Evolutionary conservation across 2,113 vertebrate genomes (phyloP), one percentile per base, ranked within the genome.

Genomic region (Chloropsis hardwickii): DNA sequence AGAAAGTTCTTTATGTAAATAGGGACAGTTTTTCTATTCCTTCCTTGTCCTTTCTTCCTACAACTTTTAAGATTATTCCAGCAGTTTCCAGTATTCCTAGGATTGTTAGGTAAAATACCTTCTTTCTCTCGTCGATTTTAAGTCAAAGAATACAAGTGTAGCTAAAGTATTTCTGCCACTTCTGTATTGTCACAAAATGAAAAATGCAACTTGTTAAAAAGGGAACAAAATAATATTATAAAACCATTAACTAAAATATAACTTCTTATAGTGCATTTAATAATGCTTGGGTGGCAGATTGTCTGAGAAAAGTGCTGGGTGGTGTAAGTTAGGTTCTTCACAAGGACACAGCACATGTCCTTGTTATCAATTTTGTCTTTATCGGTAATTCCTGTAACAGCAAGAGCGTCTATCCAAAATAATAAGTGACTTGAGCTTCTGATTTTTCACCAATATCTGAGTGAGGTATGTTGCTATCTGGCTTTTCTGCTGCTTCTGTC

Each of bases 371-470:
- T 65, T 81, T 78, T 54, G n/a, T 66, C 67, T 73, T 80, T 86
- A 84, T 86, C 93, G 72, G 93, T 93, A 81, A 94, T 86, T 50
- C 74, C 40, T 94, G 29, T 37, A 71, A 77, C 39, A 85, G 37
- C 40, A 71, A 77, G 33, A 83, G 50, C 39, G 60, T 74, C 37
- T 33, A 60, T 60, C 37, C 37, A 84, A 92, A 94, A 81, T 64
- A 86, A 83, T 24, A 6, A 90, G 51, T 29, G 37, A 39, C 17
- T 58, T 47, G 9, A 48, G 54, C 14, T 62, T 83, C 84, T 93
- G 64, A 78, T 86, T 94, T 93, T 81, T 78, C 48, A 90, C 51
- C 19, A 69, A 28, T 48, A 81, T 90, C 60, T 90, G 64, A 67
- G 51, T 0, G 1, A 88, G 13, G 31, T 73, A 14, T 81, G 39